Conservation (phyloP, 2,113 vertebrate genomes). For the Protomyctophum bolini region DNA sequence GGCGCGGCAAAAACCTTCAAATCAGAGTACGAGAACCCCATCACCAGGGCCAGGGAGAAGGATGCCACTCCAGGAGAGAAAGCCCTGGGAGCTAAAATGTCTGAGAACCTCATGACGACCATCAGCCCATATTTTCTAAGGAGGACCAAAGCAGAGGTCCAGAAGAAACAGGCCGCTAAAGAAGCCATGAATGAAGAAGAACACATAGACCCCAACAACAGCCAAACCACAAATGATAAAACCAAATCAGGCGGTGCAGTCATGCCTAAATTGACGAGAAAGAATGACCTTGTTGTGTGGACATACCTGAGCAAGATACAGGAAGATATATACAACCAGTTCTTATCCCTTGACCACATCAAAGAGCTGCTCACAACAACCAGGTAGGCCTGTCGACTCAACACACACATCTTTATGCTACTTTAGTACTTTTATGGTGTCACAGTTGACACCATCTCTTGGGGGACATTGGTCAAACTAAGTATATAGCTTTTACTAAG, state of each 20-base stretch:
- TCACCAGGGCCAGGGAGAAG: conserved; percentile 89
- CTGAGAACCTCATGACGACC: conserved; percentile 89
- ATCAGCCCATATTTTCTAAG: conserved; percentile 92
- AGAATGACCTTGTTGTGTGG: conserved; percentile 97
- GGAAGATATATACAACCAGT: conserved; percentile 93
- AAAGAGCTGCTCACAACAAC: conserved; percentile 87
- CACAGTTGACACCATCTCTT: no score
- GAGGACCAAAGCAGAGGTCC: conserved; percentile 91
- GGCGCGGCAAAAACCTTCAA: conserved; percentile 92
- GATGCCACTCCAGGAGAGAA: conserved; percentile 91
- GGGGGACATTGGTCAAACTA: no score
- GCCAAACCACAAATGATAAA: neutral
- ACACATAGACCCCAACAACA: conserved; percentile 21
- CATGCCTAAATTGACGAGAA: conserved; percentile 89
- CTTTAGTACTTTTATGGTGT: no score
- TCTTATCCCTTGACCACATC: conserved; percentile 90
- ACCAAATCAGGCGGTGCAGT: conserved; percentile 10
- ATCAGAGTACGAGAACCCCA: conserved; percentile 92
- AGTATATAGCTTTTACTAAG: no score
- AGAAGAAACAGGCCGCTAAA: conserved; percentile 54
- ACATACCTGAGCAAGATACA: conserved; percentile 87
- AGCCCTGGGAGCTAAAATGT: conserved; percentile 89
- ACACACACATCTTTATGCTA: no score
- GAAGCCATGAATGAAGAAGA: no score
- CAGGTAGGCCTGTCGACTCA: conserved; percentile 53